Conservation (phyloP, 2,113 vertebrate genomes). For the Barbus barbus region DNA sequence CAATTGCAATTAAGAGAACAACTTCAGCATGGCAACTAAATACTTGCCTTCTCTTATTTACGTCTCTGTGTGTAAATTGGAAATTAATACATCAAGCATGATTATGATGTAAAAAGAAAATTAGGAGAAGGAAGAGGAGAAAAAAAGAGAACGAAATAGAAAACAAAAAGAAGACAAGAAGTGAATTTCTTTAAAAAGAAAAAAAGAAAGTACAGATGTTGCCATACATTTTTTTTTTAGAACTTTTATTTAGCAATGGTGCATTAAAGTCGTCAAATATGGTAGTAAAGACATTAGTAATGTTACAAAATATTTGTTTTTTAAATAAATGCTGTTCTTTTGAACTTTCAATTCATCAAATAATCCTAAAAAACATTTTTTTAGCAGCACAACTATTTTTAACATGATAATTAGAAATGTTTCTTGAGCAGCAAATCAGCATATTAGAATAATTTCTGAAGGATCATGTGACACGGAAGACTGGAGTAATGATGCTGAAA, state of each 20-base stretch:
- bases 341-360: background rate
- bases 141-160: too few relatives aligned
- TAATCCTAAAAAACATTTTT: background rate
- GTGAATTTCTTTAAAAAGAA: background rate
- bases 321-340: background rate
- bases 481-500: too few relatives aligned
- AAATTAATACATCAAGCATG: conserved; percentile 28
- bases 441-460: background rate
- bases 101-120: conserved; percentile 28
- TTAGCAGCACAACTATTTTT: background rate
- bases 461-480: background rate
- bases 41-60: background rate
- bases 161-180: background rate
- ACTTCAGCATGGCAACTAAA: conserved; percentile 14
- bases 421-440: background rate
- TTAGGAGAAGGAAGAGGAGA: background rate
- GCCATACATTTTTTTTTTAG: too few relatives aligned
- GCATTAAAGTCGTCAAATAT: too few relatives aligned
- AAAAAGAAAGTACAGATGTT: background rate
- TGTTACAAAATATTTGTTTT: background rate
- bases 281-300: too few relatives aligned
- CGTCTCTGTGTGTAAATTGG: background rate
- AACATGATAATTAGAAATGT: background rate
- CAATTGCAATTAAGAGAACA: conserved; percentile 39
- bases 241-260: background rate